phyloP scores from a whole-genome alignment of 2,113 vertebrate species.

The Rhinolophus ferrumequinum region DNA sequence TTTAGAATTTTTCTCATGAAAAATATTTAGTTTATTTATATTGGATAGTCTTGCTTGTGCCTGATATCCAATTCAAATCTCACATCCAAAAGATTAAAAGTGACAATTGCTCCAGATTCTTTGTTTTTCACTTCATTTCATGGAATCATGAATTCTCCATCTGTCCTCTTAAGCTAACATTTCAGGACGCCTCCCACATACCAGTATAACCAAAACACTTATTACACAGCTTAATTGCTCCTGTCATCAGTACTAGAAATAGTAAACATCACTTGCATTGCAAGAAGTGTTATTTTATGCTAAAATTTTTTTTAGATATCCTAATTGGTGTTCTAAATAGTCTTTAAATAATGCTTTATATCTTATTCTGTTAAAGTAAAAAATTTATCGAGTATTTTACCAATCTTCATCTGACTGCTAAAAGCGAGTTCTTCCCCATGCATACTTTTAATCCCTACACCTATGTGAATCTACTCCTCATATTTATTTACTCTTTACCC shows the following conservation, averaged over 20 bases:
- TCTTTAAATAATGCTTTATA: background rate
- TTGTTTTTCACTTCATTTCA: slow-evolving; percentile 11
- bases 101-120: slow-evolving; percentile 32
- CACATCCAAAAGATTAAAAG: slow-evolving; percentile 27
- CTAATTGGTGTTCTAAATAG: background rate
- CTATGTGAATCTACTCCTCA: background rate
- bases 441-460: background rate
- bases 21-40: background rate
- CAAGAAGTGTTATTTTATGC: background rate
- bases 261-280: background rate
- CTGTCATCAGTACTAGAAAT: background rate
- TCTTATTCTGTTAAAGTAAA: background rate
- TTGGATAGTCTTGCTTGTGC: background rate
- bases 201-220: background rate
- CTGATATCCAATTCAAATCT: background rate
- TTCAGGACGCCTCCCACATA: background rate
- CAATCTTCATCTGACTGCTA: background rate
- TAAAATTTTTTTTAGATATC: background rate
- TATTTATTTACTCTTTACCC: background rate
- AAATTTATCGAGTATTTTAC: background rate
- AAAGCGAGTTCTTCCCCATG: background rate
- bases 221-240: background rate
- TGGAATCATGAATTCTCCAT: background rate
- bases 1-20: slow-evolving; percentile 9
- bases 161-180: background rate